Base-by-base conservation (phyloP, 2,797 vertebrate species). In the Todus mexicanus region DNA sequence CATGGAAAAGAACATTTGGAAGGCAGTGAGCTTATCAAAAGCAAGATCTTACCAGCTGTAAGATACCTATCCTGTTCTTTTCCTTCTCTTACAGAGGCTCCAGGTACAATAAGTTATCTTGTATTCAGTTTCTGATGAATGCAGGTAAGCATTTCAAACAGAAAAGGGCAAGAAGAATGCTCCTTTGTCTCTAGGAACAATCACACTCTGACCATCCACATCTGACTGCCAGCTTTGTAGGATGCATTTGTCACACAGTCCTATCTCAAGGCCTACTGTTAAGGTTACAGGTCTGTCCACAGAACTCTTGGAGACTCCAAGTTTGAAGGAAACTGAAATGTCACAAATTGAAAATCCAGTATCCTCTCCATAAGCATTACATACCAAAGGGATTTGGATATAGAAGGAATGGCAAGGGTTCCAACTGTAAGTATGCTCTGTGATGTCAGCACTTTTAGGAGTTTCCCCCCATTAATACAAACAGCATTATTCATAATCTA, bases 401-500 rank as follows among this genome's bases (percentile, higher is more conserved):
- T 2, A 65, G 43, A 50, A 43, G 33, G 12, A 45, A 53, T 79
- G n/a, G 35, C 50, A 78, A 48, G 16, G 9, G 16, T 61, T 77
- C 42, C 42, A 83, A 40, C 9, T 40, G 3, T 9, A 65, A 47
- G 35, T 45, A 25, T 35, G 17, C 76, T 69, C 47, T 75, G 37
- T 5, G 5, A 80, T 26, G 19, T 7, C 57, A 77, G 66, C 23
- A 50, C 21, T 79, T 65, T 5, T 0, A 40, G 7, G 6, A 56
- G 7, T 38, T 45, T 76, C 35, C 21, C 25, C 23, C 33, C 16
- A 35, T 38, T 68, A 89, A 65, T 31, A 76, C 10, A 71, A 76
- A 61, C 26, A 72, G 22, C 38, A 83, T 78, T 94, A 89, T 78
- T 85, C n/a, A 89, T 85, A 40, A 77, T 7, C 54, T 60, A 84